Conservation (phyloP, 2,113 vertebrate genomes). For the Eulemur rufifrons region DNA sequence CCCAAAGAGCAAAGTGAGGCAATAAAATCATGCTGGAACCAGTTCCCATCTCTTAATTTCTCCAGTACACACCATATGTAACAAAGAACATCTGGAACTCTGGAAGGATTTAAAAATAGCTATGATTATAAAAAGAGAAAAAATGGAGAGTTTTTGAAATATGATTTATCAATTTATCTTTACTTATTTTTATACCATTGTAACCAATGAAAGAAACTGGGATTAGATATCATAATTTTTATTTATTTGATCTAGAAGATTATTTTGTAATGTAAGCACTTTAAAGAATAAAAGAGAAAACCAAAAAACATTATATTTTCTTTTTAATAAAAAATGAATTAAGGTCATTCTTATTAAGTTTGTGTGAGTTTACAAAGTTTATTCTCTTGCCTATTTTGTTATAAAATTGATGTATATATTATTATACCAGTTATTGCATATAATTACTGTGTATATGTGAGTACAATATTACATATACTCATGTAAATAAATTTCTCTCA, state of each 20-base stretch:
- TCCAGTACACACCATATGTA: not conserved
- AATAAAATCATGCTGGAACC: not conserved
- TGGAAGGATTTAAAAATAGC: not conserved
- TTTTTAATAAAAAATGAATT: not conserved
- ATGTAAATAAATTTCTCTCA: not conserved
- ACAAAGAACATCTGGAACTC: not conserved
- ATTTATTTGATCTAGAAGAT: not conserved
- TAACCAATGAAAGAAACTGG: not conserved
- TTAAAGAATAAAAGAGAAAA: not conserved
- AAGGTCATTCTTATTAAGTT: not conserved
- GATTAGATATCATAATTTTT: not conserved
- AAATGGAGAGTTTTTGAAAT: not conserved
- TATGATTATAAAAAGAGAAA: not conserved
- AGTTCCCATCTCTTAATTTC: not conserved
- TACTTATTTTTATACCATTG: not conserved
- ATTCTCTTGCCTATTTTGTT: not conserved
- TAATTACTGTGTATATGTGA: not conserved
- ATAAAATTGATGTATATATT: not conserved
- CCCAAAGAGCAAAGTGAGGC: not conserved
- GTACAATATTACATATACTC: not conserved
- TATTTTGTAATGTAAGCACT: not conserved
- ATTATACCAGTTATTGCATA: not conserved
- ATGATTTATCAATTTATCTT: not conserved
- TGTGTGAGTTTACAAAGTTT: not conserved
- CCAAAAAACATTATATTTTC: not conserved